These are phyloP conservation scores for Anguilla japonica DNA, from an alignment of 2,113 vertebrate genomes.

Conservation along the genomic window DNA sequence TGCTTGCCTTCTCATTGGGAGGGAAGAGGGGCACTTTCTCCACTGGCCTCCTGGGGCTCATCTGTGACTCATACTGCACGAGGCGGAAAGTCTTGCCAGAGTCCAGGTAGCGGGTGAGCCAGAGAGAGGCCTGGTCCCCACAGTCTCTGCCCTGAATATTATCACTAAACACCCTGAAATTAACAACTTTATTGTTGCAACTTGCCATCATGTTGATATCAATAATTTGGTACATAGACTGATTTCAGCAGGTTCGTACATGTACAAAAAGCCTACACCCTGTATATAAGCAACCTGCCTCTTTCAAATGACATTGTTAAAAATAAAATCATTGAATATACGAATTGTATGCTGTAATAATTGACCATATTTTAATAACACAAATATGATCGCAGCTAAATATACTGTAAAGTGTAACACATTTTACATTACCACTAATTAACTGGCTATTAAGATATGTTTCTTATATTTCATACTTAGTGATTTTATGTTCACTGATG, in stretches of 20 bases:
- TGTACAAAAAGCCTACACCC: too few species aligned
- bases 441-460: neutral
- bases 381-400: too few species aligned
- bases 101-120: constrained; percentile 77
- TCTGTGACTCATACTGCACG: constrained; percentile 83
- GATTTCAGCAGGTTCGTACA: too few species aligned
- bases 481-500: neutral
- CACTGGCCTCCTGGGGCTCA: constrained; percentile 67
- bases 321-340: too few species aligned
- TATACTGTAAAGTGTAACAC: too few species aligned
- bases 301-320: too few species aligned
- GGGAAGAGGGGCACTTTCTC: constrained; percentile 50
- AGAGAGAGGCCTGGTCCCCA: constrained; percentile 78
- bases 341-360: too few species aligned
- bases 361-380: too few species aligned
- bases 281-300: too few species aligned
- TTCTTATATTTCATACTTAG: neutral
- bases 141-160: constrained; percentile 86
- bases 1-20: constrained; percentile 51
- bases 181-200: neutral
- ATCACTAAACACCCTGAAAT: constrained; percentile 72
- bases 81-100: constrained; percentile 68
- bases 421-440: too few species aligned
- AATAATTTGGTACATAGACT: neutral
- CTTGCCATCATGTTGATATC: neutral